Evolutionary conservation across 2,888 invertebrate genomes (phyloP), one percentile per base, ranked within the genome.

Genomic region (Leptopilina syphax): DNA sequence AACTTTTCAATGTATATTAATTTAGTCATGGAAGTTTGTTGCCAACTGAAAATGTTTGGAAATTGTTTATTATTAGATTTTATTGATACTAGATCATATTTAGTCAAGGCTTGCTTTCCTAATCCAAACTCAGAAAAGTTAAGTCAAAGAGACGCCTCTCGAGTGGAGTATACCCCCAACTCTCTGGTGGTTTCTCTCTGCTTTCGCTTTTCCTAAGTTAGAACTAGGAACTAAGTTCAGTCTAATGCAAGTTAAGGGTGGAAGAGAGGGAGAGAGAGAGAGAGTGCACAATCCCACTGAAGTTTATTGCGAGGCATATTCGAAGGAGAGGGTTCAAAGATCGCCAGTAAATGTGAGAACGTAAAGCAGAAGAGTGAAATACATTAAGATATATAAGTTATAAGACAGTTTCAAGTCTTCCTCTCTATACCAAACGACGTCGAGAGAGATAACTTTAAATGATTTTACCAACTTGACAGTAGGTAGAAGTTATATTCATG

Each of bases 241-340:
- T 18, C 27, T 68, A 68, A 47, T 50, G 34, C 34, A 57, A 73
- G 57, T 73, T 73, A 73, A 34, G 34, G 34, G 34, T 34, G 34
- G 34, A 34, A 50, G 70, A 13, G 70, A 47, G 47, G 4, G 34
- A 34, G 34, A 34, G 34, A 34, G 34, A 34, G 34, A 34, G 50
- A 4, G 10, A 10, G 12, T 5, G 70, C 70, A 73, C 70, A 73
- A 73, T 73, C 70, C 70, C 70, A 73, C 54, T 73, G 54, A 73
- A 73, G 57, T 73, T 73, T 73, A 73, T 73, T 73, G 70, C 70
- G 54, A 73, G 24, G 70, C 70, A 73, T 73, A 73, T 57, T 73
- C 70, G 70, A 73, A 54, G 70, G 70, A 47, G 47, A 73, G 24
- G 70, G 54, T 73, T 73, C 70, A 73, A 73, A 73, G 70, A 73